Base-by-base conservation (phyloP, 2,797 vertebrate species). In the Argya squamiceps region DNA sequence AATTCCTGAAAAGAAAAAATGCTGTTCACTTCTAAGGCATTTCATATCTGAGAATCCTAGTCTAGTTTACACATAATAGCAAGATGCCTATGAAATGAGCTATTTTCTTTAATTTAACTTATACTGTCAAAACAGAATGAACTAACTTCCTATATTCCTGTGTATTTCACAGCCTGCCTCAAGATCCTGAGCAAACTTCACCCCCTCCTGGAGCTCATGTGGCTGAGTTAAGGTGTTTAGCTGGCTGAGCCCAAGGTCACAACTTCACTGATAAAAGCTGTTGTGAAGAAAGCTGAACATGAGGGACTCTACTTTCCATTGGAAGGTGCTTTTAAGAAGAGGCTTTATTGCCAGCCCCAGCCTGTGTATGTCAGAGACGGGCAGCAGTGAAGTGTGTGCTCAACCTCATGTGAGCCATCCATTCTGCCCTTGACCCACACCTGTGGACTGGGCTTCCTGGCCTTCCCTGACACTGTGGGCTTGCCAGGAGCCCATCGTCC, bases 321-420 rank as follows among this genome's bases (percentile, higher is more conserved):
- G 37, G 46, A 17, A 69, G 19, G n/a, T 20, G 10, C 23, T 59
- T 82, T 47, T 32, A 29, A 36, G 37, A 74, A 16, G 22, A 62
- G 16, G 11, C 5, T 76, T 79, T 60, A 10, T 22, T 44, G 17
- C 24, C 2, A 2, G 53, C 12, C 41, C 22, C 7, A 9, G 20
- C 26, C 44, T 32, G 12, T 37, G 30, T 1, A 2, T 16, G 24
- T 50, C 10, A 2, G 3, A 37, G 52, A 34, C 3, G 14, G 44
- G 52, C 29, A 70, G 20, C 56, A 53, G 10, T 7, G 15, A 58
- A 37, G 5, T 9, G n/a, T 46, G 12, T 59, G 16, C 30, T 55
- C 0, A 1, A 53, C 22, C 39, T 37, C 34, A 39, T 6, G 2
- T 3, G 44, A 4, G 11, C 29, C 30, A 29, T n/a, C 22, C 23